Evolutionary conservation across 37 sponge, comb jelly and placozoan species (phyloP).

Genomic region (Theonella swinhoei): DNA sequence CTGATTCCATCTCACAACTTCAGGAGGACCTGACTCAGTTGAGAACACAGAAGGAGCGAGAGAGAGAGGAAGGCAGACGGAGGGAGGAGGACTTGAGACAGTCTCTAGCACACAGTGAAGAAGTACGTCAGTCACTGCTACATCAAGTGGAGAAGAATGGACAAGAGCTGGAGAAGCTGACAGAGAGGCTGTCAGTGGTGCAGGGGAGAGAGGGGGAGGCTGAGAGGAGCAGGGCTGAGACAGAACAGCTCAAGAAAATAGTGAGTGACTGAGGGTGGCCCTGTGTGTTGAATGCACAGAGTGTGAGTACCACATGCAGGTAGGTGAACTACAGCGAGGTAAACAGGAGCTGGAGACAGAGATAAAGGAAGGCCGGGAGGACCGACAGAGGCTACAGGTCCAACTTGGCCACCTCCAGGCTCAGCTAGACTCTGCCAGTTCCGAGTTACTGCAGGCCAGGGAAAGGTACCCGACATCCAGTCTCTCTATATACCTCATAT

Average conservation of each 20-base stretch:
- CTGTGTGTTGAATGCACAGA: not conserved
- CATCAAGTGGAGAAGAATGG: constrained; percentile 25
- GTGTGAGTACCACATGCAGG: constrained; percentile 8
- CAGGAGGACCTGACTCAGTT: too few relatives aligned
- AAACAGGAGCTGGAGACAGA: constrained; percentile 11
- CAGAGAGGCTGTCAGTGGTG: constrained; percentile 4
- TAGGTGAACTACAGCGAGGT: constrained; percentile 13
- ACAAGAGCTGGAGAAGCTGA: not conserved
- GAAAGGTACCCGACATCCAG: constrained; percentile 1
- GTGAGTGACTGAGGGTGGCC: not conserved
- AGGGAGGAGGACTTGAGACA: constrained; percentile 15
- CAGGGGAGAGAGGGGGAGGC: constrained; percentile 4
- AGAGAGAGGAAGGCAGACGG: not conserved
- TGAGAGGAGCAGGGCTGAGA: not conserved
- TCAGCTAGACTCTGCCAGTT: not conserved
- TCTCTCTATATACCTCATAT: not conserved
- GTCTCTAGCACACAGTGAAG: constrained; percentile 34
- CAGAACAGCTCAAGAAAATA: not conserved
- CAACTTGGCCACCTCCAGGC: constrained; percentile 8
- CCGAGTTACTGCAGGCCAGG: constrained; percentile 2
- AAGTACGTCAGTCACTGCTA: constrained; percentile 9
- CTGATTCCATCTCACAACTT: too few relatives aligned
- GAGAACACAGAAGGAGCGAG: constrained; percentile 3
- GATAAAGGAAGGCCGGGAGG: constrained; percentile 4
- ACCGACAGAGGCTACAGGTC: constrained; percentile 20